These are phyloP conservation scores for Panonychus citri DNA, from an alignment of 1,140 invertebrate genomes.

Conservation along the genomic window DNA sequence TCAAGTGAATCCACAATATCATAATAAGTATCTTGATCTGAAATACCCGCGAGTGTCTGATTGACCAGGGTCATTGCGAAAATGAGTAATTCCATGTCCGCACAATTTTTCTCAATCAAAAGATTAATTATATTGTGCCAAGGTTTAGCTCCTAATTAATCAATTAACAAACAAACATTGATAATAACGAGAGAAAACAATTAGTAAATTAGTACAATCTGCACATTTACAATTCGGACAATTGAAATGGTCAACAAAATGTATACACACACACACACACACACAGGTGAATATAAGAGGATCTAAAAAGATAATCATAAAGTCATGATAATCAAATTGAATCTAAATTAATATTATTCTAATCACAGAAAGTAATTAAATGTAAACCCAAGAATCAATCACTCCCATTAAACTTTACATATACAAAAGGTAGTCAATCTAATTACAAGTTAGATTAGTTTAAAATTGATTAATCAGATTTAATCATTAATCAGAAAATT, in stretches of 20 bases:
- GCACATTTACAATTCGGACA: no score
- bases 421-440: no score
- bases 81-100: conserved; percentile 81
- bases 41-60: conserved; percentile 80
- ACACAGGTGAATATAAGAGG: no score
- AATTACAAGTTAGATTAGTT: background rate
- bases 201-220: no score
- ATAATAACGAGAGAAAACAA: background rate
- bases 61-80: conserved; percentile 92
- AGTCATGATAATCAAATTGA: no score
- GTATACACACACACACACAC: no score
- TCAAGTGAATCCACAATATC: conserved; percentile 89
- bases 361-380: no score
- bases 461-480: background rate
- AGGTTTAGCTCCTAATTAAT: conserved; percentile 27
- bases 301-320: no score
- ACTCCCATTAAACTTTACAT: no score
- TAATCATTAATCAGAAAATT: background rate
- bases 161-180: background rate
- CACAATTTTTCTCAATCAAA: conserved; percentile 74
- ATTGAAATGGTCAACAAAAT: no score
- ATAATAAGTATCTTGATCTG: conserved; percentile 92
- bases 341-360: no score
- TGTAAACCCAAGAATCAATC: no score
- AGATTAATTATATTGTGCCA: conserved; percentile 75